phyloP scores from a whole-genome alignment of 2,888 invertebrate genomes.

The Pheosia tremula region DNA sequence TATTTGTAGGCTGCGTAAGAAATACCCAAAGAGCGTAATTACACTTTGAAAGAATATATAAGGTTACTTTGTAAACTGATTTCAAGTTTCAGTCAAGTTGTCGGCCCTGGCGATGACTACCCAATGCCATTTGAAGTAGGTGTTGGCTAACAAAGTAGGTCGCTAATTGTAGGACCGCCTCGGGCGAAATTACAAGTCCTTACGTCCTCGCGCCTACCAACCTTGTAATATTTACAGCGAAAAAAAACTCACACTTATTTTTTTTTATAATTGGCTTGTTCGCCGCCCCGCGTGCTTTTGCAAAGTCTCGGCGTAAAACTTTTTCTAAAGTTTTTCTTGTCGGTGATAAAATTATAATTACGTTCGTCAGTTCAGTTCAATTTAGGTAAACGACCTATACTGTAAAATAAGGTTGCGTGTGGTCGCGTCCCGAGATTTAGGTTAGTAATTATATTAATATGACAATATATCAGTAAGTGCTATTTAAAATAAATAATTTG shows the following conservation, averaged over 20 bases:
- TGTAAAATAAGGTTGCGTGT: too few species aligned
- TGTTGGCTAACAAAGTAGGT: slow-evolving; percentile 50
- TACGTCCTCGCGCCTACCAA: slow-evolving; percentile 31
- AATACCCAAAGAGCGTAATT: slow-evolving; percentile 19
- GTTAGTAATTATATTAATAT: too few species aligned
- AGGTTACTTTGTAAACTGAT: slow-evolving; percentile 40
- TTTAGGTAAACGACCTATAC: slow-evolving; percentile 16
- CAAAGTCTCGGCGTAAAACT: slow-evolving; percentile 30
- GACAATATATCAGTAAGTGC: too few species aligned
- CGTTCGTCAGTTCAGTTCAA: slow-evolving; percentile 25
- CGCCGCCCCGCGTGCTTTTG: slow-evolving; percentile 38
- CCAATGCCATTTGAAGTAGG: slow-evolving; percentile 39
- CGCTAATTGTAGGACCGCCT: slow-evolving; percentile 46
- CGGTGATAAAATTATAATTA: slow-evolving; percentile 46
- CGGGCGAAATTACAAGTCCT: slow-evolving; percentile 47
- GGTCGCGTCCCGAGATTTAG: too few species aligned
- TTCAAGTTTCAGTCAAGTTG: slow-evolving; percentile 38
- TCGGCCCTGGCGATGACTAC: slow-evolving; percentile 12
- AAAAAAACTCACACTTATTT: slow-evolving; percentile 7
- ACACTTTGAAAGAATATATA: slow-evolving; percentile 21
- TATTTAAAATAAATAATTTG: too few species aligned
- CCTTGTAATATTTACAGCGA: slow-evolving; percentile 27
- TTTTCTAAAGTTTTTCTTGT: slow-evolving; percentile 29
- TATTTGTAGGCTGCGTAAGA: slow-evolving; percentile 9
- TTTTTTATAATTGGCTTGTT: slow-evolving; percentile 54